Conservation (phyloP, 2,797 vertebrate species). For the Poeciliopsis gracilis region DNA sequence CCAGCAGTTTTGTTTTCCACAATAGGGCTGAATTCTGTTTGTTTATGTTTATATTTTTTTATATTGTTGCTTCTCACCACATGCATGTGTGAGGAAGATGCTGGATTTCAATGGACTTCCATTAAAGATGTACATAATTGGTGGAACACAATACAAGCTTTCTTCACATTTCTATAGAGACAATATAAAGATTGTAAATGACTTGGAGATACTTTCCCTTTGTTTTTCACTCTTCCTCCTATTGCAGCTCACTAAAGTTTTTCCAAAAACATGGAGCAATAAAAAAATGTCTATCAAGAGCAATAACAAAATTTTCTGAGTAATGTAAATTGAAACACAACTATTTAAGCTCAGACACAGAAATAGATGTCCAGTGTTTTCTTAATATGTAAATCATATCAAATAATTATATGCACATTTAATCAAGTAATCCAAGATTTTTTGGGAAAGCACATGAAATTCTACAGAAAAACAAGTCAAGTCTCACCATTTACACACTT, state of each 20-base stretch:
- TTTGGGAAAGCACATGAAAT: neutral
- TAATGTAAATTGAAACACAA: neutral
- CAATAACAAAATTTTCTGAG: neutral
- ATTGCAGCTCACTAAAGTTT: neutral
- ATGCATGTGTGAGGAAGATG: neutral
- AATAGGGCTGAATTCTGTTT: constrained; percentile 32
- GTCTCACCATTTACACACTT: neutral
- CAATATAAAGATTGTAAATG: neutral
- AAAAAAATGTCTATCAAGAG: neutral
- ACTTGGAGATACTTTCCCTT: neutral
- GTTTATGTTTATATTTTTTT: constrained; percentile 42
- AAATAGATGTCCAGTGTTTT: neutral
- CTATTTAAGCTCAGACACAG: neutral
- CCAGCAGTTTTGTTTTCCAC: neutral
- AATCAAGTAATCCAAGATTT: neutral
- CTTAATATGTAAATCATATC: neutral
- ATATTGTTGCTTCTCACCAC: neutral
- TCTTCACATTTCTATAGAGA: neutral
- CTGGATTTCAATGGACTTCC: neutral
- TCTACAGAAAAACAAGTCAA: neutral
- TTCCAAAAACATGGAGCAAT: neutral
- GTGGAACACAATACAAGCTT: neutral
- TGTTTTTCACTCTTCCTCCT: constrained; percentile 18
- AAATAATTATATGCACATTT: neutral
- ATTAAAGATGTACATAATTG: neutral